Evolutionary conservation across 2,888 invertebrate species (phyloP).

Genomic region (Myathropa florea): DNA sequence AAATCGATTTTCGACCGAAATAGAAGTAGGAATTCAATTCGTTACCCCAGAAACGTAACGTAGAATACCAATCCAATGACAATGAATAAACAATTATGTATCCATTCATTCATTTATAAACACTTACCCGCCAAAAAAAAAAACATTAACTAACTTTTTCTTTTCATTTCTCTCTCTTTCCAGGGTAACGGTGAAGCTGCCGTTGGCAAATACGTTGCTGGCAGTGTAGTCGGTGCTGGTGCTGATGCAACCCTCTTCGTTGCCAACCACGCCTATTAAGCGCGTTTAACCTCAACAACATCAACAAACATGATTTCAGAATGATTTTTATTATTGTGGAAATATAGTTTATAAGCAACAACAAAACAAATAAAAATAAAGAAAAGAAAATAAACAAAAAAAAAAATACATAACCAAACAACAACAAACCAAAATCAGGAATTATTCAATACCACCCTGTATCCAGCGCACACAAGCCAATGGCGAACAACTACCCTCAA

Average conservation of each 20-base stretch:
- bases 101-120: not conserved
- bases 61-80: not conserved
- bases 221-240: constrained; percentile 92
- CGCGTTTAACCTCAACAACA: constrained; percentile 17
- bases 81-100: not conserved
- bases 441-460: constrained; percentile 20
- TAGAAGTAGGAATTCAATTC: too few relatives aligned
- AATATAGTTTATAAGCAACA: constrained; percentile 64
- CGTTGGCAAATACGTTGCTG: constrained; percentile 93
- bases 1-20: not conserved
- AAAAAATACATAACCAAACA: constrained; percentile 17
- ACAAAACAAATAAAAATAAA: constrained; percentile 48
- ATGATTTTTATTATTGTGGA: constrained; percentile 68
- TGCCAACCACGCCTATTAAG: constrained; percentile 97
- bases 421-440: constrained; percentile 31
- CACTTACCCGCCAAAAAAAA: not conserved
- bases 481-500: not conserved
- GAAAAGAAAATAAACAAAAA: constrained; percentile 37
- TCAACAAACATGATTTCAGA: constrained; percentile 38
- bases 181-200: constrained; percentile 96
- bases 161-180: constrained; percentile 1
- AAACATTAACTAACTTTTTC: not conserved
- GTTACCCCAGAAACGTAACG: too few relatives aligned
- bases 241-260: constrained; percentile 94
- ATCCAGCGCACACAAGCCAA: constrained; percentile 26